Conservation (phyloP, 2,888 invertebrate genomes). For the Cosmopolites sordidus region DNA sequence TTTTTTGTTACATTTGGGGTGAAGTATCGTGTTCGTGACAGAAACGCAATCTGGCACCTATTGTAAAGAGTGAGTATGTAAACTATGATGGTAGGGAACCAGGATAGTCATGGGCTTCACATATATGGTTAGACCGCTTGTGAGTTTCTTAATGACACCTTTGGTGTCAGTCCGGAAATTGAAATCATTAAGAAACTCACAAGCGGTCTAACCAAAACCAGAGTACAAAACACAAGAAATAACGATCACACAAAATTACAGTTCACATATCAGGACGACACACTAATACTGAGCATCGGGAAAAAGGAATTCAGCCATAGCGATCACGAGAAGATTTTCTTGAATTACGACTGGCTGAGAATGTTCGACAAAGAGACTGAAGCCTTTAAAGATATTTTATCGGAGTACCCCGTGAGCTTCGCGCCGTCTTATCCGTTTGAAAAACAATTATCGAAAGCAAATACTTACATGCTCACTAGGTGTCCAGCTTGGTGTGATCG, state of each 20-base stretch:
- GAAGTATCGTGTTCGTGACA: too few species aligned
- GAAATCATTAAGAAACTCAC: slow-evolving; percentile 79
- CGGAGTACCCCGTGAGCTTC: slow-evolving; percentile 86
- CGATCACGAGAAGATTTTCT: slow-evolving; percentile 79
- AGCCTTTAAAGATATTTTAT: slow-evolving; percentile 72
- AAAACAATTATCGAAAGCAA: slow-evolving; percentile 79
- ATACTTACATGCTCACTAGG: slow-evolving; percentile 90
- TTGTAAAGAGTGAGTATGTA: too few species aligned
- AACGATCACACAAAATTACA: slow-evolving; percentile 64
- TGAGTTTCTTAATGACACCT: too few species aligned
- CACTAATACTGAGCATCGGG: slow-evolving; percentile 75
- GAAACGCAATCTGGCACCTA: too few species aligned
- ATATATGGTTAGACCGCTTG: too few species aligned
- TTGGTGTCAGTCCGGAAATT: too few species aligned
- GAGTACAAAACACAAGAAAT: slow-evolving; percentile 61
- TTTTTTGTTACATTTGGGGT: too few species aligned
- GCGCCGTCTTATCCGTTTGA: slow-evolving; percentile 96
- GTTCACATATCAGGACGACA: slow-evolving; percentile 62
- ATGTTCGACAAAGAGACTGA: slow-evolving; percentile 83
- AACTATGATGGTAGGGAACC: too few species aligned
- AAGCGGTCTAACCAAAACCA: slow-evolving; percentile 62
- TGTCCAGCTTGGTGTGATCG: slow-evolving; percentile 99
- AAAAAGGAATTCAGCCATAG: slow-evolving; percentile 88
- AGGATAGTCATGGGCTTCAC: too few species aligned
- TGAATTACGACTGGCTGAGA: slow-evolving; percentile 68